Base-by-base conservation (phyloP, 1,140 invertebrate genomes). In the Lepidotrigona ventralis region DNA sequence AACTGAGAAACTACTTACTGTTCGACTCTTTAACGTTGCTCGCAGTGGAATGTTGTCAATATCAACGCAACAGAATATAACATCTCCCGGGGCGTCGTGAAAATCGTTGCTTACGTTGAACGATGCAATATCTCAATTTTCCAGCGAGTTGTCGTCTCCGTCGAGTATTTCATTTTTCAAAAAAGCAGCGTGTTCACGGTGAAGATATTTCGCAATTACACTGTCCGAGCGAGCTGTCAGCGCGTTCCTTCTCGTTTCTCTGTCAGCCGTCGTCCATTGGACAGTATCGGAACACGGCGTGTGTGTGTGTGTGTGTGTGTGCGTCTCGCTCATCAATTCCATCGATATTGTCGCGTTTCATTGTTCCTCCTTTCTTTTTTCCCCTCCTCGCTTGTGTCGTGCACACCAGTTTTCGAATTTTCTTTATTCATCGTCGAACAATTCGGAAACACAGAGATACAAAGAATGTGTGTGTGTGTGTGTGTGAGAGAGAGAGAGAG, bases 261-360 rank as follows among this genome's bases (percentile, higher is more conserved):
- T 73, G 56, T 73, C 79, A 53, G 33, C 33, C 39, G 39, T n/a
- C 29, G 68, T 21, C 11, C 33, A 53, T 0, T 15, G 54, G 54
- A 70, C n/a, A 70, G 17, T 39, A 54, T 72, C 46, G 46, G 63
- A 54, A 33, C 21, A n/a, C 69, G 53, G 72, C 33, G 72, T 9
- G 17, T 33, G n/a, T n/a, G n/a, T n/a, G n/a, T n/a, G n/a, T n/a
- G n/a, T n/a, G n/a, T 46, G 39, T 46, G 6, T 46, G 39, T 8
- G 39, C 39, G 29, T n/a, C 73, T 81, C 79, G 15, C 79, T 81
- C 72, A 76, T 66, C 79, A 76, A 68, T 54, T 66, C 51, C 51
- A 60, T 78, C 75, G 60, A 78, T 68, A 68, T 82, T 86, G 85
- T 77, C 85, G 73, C 79, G 72, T 51, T 64, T 82, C 70, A 64